Percentiles rank a stretch among this genome's conserved stretches.
phyloP scores from a whole-genome alignment of 2,888 invertebrate species.

The Drosophila anomelani region DNA sequence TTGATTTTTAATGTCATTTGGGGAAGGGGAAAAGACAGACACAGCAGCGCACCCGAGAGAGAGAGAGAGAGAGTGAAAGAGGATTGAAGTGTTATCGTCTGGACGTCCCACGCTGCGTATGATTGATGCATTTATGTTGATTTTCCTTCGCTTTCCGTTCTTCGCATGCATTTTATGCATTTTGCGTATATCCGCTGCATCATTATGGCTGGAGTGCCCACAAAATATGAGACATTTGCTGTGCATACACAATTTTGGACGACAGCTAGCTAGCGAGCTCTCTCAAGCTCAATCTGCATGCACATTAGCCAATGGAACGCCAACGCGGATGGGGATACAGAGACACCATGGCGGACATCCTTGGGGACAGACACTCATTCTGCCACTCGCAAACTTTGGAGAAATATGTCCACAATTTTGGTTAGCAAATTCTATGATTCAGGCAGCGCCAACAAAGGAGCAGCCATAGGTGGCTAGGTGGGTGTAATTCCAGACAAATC shows the following conservation, averaged over 20 bases:
- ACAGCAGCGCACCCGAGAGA: conserved; percentile 6
- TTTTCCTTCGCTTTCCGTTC: conserved; percentile 46
- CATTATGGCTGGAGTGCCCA: conserved; percentile 70
- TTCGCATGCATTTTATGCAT: conserved; percentile 68
- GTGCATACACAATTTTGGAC: conserved; percentile 74
- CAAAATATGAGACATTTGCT: conserved; percentile 80
- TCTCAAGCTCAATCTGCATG: conserved; percentile 51
- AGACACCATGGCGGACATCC: conserved; percentile 30
- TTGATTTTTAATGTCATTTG: conserved; percentile 77
- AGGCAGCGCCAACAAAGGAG: conserved; percentile 45
- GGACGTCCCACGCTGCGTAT: conserved; percentile 72
- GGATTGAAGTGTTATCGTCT: conserved; percentile 57
- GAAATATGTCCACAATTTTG: conserved; percentile 58
- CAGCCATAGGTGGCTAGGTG: neutral
- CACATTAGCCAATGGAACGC: conserved; percentile 65
- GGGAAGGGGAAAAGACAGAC: conserved; percentile 14
- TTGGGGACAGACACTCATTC: conserved; percentile 23
- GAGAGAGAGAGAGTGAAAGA: conserved; percentile 35
- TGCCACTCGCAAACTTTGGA: conserved; percentile 27
- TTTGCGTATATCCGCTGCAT: conserved; percentile 67
- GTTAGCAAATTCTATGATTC: conserved; percentile 72
- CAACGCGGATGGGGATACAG: conserved; percentile 32
- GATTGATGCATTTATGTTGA: conserved; percentile 68
- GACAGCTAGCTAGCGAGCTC: conserved; percentile 9
- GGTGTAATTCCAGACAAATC: conserved; percentile 11